Evolutionary conservation across 1,140 invertebrate species (phyloP).

Genomic region (Cydia splendana): DNA sequence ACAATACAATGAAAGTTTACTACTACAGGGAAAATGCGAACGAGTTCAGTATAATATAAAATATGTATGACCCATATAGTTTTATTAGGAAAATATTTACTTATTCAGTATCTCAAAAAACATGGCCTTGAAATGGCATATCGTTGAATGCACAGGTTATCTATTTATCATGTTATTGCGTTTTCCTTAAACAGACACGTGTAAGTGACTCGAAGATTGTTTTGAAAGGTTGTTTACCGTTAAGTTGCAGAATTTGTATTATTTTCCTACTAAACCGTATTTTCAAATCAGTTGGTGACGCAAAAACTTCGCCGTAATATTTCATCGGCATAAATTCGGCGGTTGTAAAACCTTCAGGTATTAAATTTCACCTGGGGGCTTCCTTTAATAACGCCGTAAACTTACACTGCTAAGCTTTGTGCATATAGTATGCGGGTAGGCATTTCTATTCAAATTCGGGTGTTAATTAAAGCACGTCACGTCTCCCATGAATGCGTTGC

Average conservation of each 20-base stretch:
- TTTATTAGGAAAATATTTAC: no score
- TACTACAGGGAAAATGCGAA: no score
- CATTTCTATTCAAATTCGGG: slow-evolving; percentile 47
- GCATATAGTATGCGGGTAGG: slow-evolving; percentile 34
- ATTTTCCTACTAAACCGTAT: neutral
- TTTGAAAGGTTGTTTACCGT: neutral
- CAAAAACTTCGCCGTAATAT: slow-evolving; percentile 7
- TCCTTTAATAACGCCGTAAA: slow-evolving; percentile 30
- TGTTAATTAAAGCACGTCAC: slow-evolving; percentile 45
- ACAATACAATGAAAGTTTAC: no score
- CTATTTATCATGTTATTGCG: neutral
- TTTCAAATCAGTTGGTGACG: neutral
- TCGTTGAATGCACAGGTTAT: slow-evolving; percentile 20
- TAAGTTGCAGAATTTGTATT: neutral
- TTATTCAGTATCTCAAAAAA: neutral
- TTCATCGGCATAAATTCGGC: slow-evolving; percentile 16
- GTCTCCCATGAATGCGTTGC: slow-evolving; percentile 35
- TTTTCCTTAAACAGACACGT: slow-evolving; percentile 26
- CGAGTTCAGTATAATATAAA: no score
- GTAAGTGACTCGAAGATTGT: slow-evolving; percentile 8
- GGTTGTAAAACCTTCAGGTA: slow-evolving; percentile 28
- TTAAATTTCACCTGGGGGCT: slow-evolving; percentile 30
- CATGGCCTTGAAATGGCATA: neutral
- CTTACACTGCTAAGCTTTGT: slow-evolving; percentile 25
- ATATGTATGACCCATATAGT: no score